Evolutionary conservation across 2,797 vertebrate genomes (phyloP).

Genomic region (Hippopotamyrus pictus): DNA sequence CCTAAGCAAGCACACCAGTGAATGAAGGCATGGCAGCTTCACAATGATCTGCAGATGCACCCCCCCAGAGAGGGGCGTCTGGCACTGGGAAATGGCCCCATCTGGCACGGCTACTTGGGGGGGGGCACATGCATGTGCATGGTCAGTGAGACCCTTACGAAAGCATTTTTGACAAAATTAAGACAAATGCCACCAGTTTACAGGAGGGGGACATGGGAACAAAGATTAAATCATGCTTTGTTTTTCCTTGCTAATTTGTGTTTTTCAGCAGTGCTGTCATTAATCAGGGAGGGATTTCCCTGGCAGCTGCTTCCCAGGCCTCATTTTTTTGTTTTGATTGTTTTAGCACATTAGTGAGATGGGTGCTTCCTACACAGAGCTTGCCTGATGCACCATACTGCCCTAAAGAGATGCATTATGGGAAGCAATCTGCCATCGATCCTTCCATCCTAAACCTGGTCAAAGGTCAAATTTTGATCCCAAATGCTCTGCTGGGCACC

Average conservation of each 20-base stretch:
- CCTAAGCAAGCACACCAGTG: neutral
- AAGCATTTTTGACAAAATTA: neutral
- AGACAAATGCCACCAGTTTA: neutral
- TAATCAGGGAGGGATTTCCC: neutral
- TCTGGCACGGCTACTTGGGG: neutral
- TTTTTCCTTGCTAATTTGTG: constrained; percentile 1
- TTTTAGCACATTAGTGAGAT: neutral
- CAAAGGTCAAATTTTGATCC: neutral
- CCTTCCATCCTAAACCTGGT: neutral
- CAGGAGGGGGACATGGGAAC: neutral
- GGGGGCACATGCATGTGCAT: neutral
- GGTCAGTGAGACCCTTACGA: neutral
- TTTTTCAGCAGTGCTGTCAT: neutral
- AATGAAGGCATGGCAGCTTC: neutral
- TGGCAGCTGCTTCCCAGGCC: neutral
- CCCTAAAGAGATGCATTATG: neutral
- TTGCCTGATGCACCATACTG: neutral
- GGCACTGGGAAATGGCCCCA: neutral
- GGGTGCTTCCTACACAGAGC: neutral
- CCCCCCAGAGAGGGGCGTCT: neutral
- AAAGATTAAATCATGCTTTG: neutral
- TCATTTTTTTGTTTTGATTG: neutral
- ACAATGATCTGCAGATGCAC: neutral
- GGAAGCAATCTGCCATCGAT: neutral
- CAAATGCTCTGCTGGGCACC: neutral